A percentile compares a stretch with the other conserved stretches of the same genome.
Evolutionary conservation across 2,797 vertebrate species (phyloP).

Genomic region (Lepidocolaptes lacrymiger): DNA sequence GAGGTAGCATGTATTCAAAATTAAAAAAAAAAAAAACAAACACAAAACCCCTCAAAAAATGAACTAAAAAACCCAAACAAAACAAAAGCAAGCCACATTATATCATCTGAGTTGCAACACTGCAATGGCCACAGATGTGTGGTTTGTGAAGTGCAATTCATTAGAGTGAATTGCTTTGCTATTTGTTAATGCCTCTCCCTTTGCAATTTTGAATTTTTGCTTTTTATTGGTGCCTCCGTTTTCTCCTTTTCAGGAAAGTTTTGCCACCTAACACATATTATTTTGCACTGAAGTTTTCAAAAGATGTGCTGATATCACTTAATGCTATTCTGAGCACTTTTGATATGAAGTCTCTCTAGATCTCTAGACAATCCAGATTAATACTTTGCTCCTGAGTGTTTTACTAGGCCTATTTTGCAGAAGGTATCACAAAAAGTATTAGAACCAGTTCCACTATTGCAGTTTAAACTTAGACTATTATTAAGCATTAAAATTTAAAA

Average conservation of each 20-base stretch:
- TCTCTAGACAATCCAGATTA: not conserved
- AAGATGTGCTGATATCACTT: not conserved
- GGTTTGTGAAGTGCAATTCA: not conserved
- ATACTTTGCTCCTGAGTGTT: not conserved
- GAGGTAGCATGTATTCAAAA: not conserved
- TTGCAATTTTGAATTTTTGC: not conserved
- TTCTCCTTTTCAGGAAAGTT: not conserved
- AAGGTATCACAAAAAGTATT: not conserved
- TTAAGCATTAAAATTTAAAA: not conserved
- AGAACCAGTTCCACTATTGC: not conserved
- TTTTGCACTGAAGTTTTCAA: not conserved
- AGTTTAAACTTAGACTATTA: not conserved
- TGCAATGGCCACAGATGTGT: accelerated
- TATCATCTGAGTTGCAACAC: not conserved
- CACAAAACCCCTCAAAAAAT: not conserved
- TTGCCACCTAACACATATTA: not conserved
- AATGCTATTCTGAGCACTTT: not conserved
- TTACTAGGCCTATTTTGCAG: not conserved
- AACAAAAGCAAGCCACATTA: not conserved
- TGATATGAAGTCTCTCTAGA: not conserved
- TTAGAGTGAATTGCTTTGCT: not conserved
- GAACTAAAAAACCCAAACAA: no score
- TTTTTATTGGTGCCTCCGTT: not conserved
- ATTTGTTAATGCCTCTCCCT: not conserved
- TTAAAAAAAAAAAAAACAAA: not conserved